Percentiles rank a stretch among this genome's conserved stretches.
These are phyloP conservation scores for Tetraneura akinire DNA, from an alignment of 1,140 invertebrate genomes.

Conservation along the genomic window DNA sequence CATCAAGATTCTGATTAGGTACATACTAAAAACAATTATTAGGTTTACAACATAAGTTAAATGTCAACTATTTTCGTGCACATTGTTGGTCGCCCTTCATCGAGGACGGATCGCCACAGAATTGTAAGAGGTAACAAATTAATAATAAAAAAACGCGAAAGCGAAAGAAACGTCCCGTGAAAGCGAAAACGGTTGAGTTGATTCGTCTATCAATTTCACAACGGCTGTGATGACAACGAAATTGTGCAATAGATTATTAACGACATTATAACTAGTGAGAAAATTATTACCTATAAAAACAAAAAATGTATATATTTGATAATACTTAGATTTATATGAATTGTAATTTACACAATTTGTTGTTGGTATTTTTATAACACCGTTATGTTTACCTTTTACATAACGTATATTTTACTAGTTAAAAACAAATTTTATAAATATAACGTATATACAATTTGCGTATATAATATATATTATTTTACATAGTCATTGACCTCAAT, in stretches of 20 bases:
- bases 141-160: slow-evolving; percentile 30
- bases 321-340: background rate
- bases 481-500: slow-evolving; percentile 37
- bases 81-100: background rate
- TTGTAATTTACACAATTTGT: background rate
- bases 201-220: slow-evolving; percentile 32
- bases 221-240: background rate
- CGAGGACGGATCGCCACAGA: background rate
- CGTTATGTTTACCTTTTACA: background rate
- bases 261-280: background rate
- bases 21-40: too few relatives aligned
- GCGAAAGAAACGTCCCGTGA: slow-evolving; percentile 43
- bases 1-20: too few relatives aligned
- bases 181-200: slow-evolving; percentile 38
- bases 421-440: background rate
- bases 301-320: background rate
- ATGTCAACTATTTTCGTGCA: background rate
- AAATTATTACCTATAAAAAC: background rate
- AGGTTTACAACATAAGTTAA: too few relatives aligned
- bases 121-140: background rate
- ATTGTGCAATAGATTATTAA: background rate
- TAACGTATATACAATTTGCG: too few relatives aligned
- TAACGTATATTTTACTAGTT: background rate
- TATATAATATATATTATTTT: too few relatives aligned
- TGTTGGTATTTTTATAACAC: too few relatives aligned